A percentile compares a stretch with the other conserved stretches of the same genome.
These are phyloP conservation scores for Arvicanthis niloticus DNA, from an alignment of 2,113 vertebrate genomes.

Conservation along the genomic window DNA sequence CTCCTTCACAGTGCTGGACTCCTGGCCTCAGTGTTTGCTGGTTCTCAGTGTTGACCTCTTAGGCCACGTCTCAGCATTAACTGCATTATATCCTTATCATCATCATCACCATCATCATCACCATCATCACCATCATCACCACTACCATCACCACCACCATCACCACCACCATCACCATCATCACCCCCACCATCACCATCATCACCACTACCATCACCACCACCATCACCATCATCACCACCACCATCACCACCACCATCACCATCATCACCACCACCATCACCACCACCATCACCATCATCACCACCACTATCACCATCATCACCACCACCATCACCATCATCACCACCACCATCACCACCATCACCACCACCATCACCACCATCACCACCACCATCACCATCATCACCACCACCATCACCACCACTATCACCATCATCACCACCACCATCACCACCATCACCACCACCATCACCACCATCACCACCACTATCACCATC, in stretches of 20 bases:
- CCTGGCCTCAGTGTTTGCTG: background rate
- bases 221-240: too few species aligned
- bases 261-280: background rate
- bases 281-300: background rate
- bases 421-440: background rate
- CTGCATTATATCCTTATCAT: background rate
- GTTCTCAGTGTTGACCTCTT: background rate
- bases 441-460: too few species aligned
- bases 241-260: background rate
- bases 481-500: background rate
- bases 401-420: background rate
- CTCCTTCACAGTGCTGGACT: background rate
- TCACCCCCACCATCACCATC: accelerated
- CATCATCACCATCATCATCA: too few species aligned
- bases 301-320: background rate
- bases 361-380: too few species aligned
- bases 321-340: accelerated
- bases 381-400: background rate
- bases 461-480: background rate
- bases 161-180: background rate
- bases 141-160: too few species aligned
- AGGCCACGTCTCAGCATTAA: background rate
- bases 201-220: background rate
- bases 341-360: background rate
- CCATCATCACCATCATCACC: background rate